phyloP scores from a whole-genome alignment of 2,113 vertebrate genomes.

The Cavia porcellus region DNA sequence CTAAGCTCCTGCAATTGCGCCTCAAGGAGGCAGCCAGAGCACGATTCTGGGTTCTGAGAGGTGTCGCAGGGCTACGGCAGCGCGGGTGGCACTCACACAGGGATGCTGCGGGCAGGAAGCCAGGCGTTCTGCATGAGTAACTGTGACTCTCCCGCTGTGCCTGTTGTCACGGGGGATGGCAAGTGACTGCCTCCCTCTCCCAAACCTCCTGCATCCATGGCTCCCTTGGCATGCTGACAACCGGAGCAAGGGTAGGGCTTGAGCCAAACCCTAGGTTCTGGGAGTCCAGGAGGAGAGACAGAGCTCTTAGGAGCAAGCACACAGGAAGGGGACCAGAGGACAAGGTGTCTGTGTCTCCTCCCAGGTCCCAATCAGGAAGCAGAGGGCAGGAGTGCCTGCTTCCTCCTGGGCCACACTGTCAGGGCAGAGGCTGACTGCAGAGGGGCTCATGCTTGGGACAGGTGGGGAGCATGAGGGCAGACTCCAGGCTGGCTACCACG shows the following conservation, averaged over 20 bases:
- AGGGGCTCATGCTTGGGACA: background rate
- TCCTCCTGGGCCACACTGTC: background rate
- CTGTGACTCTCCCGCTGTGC: background rate
- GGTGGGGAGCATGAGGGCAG: background rate
- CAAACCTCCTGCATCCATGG: background rate
- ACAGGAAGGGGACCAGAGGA: background rate
- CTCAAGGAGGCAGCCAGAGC: background rate
- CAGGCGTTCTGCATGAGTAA: constrained; percentile 68
- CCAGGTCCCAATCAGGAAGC: background rate
- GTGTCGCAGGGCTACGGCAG: background rate
- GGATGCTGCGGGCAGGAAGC: constrained; percentile 58
- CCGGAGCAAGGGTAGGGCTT: background rate
- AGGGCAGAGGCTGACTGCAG: background rate
- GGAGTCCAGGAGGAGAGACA: background rate
- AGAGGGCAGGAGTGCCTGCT: background rate
- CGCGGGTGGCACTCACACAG: background rate
- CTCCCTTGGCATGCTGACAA: background rate
- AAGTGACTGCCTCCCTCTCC: constrained; percentile 47
- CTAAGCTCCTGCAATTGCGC: background rate
- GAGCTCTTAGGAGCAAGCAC: background rate
- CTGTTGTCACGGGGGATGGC: constrained; percentile 43
- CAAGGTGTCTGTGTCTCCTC: background rate
- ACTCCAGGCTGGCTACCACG: background rate
- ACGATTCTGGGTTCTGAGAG: background rate
- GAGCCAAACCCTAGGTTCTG: background rate